Percentiles rank a stretch among this genome's conserved stretches.
These are phyloP conservation scores for Schlechtendalia chinensis DNA, from an alignment of 1,140 invertebrate genomes.

Conservation along the genomic window DNA sequence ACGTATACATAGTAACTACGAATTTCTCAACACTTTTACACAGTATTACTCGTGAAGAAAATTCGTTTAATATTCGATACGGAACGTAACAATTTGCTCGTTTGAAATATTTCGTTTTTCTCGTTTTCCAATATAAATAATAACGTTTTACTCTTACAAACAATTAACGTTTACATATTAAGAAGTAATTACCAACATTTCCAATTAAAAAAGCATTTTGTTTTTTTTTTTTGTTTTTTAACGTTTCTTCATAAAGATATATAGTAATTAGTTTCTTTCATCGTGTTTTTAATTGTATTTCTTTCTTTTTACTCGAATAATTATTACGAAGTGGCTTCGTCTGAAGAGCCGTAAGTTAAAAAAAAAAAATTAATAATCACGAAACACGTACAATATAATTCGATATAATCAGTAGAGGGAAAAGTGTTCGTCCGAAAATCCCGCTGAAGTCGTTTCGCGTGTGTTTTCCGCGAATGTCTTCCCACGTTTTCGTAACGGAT, in stretches of 20 bases:
- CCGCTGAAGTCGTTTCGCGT: too few species aligned
- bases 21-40: neutral
- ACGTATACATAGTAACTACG: too few species aligned
- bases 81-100: conserved; percentile 1
- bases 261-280: neutral
- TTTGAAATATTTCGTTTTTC: neutral
- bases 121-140: neutral
- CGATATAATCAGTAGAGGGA: too few species aligned
- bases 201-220: neutral
- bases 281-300: neutral
- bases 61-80: neutral
- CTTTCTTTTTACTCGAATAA: neutral
- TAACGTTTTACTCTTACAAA: neutral
- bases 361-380: too few species aligned
- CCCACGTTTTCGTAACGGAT: too few species aligned
- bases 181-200: conserved; percentile 27
- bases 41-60: neutral
- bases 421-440: too few species aligned
- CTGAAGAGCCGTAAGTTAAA: too few species aligned
- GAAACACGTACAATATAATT: too few species aligned
- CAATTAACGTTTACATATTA: conserved; percentile 23
- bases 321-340: too few species aligned
- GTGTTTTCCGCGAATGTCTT: too few species aligned
- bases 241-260: neutral
- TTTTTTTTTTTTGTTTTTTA: too few species aligned